Base-by-base conservation (phyloP, 1,140 invertebrate species). In the Agrilus planipennis region DNA sequence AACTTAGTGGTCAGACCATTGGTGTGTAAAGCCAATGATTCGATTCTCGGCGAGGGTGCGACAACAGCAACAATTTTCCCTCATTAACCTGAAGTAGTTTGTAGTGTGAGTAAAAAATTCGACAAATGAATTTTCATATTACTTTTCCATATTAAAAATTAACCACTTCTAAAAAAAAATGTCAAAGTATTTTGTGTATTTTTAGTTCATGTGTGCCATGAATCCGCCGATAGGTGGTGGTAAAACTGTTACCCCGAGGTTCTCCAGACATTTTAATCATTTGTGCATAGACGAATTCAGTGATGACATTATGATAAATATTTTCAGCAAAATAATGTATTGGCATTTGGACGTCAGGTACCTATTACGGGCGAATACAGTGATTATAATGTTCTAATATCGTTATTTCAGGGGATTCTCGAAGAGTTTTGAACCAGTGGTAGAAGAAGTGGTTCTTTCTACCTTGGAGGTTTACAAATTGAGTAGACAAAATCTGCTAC, bases 401-500 rank as follows among this genome's bases (percentile, higher is more conserved):
- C n/a, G n/a, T n/a, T 16, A 19, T 47, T 52, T 38, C 52, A 78
- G 89, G 63, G 90, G 90, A 27, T 97, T 97, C 67, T 84, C 85
- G 28, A 92, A 91, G 64, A 90, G 94, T 42, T 96, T 96, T 64
- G 88, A 93, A 70, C 82, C 87, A 0, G 89, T 84, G 51, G 87
- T 93, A 32, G 81, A 90, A 46, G 81, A 95, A 65, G 73, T 96
- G 31, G 88, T 96, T 1, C 57, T 69, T 16, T 88, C 84, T 0
- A 95, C 91, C 3, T 63, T 96, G 29, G 75, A 81, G 37, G 72
- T 96, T 2, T 95, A 95, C 61, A 89, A 91, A 57, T 65, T 81
- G 52, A 85, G 88, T 44, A 73, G 87, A 47, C 53, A 67, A 6
- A 81, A 87, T 68, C 68, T 97, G 15, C 63, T 95, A 30, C 91